Conservation (phyloP, 2,888 invertebrate species). For the Calameuta filiformis region DNA sequence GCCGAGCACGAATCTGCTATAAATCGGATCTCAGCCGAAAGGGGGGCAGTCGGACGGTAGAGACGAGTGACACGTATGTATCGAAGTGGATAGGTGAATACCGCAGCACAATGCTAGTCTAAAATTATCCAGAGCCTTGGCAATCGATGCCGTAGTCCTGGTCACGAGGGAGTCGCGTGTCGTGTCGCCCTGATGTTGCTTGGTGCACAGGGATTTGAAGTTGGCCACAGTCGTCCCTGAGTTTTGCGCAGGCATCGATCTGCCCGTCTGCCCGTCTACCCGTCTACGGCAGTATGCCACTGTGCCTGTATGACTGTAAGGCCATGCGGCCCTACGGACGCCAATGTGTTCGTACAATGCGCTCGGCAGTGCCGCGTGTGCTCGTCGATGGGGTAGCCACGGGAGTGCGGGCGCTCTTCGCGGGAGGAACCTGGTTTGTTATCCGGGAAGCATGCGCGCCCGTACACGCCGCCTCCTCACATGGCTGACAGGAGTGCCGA, state of each 20-base stretch:
- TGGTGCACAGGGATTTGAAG: neutral
- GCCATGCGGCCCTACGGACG: neutral
- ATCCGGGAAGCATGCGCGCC: neutral
- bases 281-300: neutral
- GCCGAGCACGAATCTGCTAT: neutral
- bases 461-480: neutral
- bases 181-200: neutral
- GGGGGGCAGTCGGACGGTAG: constrained; percentile 18
- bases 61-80: constrained; percentile 10
- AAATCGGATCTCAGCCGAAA: constrained; percentile 22
- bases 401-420: neutral
- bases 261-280: neutral
- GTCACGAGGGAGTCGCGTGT: neutral
- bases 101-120: neutral
- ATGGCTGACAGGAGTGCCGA: neutral
- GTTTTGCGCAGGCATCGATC: neutral
- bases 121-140: neutral
- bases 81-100: neutral
- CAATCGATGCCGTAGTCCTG: neutral
- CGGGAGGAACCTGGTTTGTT: neutral
- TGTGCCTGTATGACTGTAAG: neutral
- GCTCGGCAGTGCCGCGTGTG: neutral
- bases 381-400: neutral
- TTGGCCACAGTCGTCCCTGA: neutral
- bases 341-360: neutral